Conservation (phyloP, 1,140 invertebrate species). For the Ostrea edulis region DNA sequence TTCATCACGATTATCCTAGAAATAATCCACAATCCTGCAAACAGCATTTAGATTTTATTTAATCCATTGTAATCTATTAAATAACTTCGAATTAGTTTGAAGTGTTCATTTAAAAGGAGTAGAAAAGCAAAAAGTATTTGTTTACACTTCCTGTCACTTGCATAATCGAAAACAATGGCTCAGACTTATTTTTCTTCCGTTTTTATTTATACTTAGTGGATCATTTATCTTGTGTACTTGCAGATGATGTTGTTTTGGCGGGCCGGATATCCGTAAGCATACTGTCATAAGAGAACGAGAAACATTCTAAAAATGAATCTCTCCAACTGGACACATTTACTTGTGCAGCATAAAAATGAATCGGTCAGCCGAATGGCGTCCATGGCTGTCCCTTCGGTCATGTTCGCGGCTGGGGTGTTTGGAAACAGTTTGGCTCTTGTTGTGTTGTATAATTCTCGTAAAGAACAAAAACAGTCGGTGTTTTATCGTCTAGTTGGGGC, state of each 20-base stretch:
- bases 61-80: neutral
- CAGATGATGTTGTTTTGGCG: neutral
- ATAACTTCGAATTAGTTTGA: neutral
- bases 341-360: neutral
- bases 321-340: neutral
- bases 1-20: no score
- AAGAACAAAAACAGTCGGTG: conserved; percentile 64
- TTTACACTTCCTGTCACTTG: neutral
- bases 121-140: neutral
- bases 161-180: neutral
- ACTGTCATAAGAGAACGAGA: neutral
- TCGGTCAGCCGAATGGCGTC: conserved; percentile 14
- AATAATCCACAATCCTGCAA: neutral
- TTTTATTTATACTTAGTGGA: neutral
- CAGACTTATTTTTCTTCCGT: neutral
- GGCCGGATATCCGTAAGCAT: neutral
- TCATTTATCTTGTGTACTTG: neutral
- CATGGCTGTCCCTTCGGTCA: conserved; percentile 44
- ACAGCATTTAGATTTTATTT: neutral
- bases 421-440: conserved; percentile 69
- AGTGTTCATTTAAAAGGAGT: no score
- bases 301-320: neutral
- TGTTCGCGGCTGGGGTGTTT: conserved; percentile 69
- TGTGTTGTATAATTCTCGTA: conserved; percentile 64
- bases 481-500: conserved; percentile 73